Percentiles rank a stretch among this genome's conserved stretches.
phyloP scores from a whole-genome alignment of 2,113 vertebrate species.

The Leuciscus idus region DNA sequence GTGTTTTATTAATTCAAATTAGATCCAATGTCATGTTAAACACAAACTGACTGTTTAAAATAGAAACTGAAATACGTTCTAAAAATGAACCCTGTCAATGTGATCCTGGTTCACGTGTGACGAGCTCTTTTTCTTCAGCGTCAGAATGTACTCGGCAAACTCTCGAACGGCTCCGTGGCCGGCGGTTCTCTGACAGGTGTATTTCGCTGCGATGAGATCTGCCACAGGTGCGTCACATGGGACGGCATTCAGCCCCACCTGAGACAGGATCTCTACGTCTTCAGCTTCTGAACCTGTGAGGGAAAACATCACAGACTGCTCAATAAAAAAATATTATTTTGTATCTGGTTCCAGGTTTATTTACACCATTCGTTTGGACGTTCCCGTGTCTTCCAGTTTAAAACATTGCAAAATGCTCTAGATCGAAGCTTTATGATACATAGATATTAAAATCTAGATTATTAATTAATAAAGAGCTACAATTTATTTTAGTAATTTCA shows the following conservation, averaged over 20 bases:
- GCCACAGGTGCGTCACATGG: conserved; percentile 76
- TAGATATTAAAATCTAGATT: too few species aligned
- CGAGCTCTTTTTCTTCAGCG: conserved; percentile 79
- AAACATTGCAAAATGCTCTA: background rate
- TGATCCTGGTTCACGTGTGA: conserved; percentile 57
- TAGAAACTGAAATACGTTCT: background rate
- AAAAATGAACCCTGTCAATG: conserved; percentile 49
- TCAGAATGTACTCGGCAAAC: conserved; percentile 86
- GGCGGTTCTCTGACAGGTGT: conserved; percentile 76
- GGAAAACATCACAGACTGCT: background rate
- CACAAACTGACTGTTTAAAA: background rate
- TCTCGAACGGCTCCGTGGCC: conserved; percentile 84
- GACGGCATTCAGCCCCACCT: conserved; percentile 81
- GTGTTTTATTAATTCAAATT: background rate
- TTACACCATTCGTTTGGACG: background rate
- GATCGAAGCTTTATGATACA: background rate
- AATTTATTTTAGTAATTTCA: background rate
- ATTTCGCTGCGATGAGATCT: conserved; percentile 80
- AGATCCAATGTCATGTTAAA: background rate
- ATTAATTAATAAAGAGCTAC: background rate
- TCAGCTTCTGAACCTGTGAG: background rate
- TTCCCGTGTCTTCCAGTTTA: background rate
- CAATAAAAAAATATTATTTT: background rate
- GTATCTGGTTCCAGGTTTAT: background rate
- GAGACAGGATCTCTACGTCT: conserved; percentile 83